phyloP scores from a whole-genome alignment of 2,888 invertebrate genomes.

The Onthophagus sagittarius region DNA sequence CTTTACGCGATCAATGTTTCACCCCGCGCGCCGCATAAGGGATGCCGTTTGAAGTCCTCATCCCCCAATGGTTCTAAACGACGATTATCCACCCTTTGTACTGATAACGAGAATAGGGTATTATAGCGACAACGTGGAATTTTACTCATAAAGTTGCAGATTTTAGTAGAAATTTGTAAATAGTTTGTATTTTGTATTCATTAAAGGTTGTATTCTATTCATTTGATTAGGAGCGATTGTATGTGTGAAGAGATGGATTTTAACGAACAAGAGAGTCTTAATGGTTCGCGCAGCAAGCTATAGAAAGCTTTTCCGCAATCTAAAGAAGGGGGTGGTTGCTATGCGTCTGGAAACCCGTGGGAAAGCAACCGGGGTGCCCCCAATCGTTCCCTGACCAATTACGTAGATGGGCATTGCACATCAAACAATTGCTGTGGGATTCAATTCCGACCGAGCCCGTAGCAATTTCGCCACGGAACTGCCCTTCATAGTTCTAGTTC shows the following conservation, averaged over 20 bases:
- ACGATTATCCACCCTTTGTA: not conserved
- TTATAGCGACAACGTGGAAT: too few species aligned
- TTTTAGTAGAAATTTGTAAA: too few species aligned
- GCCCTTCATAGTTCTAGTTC: not conserved
- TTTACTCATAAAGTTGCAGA: too few species aligned
- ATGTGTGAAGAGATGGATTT: not conserved
- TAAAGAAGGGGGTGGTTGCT: not conserved
- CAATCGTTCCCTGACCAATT: slow-evolving; percentile 18
- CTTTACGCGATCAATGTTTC: slow-evolving; percentile 8
- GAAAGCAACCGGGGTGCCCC: not conserved
- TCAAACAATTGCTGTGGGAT: slow-evolving; percentile 22
- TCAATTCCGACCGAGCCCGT: slow-evolving; percentile 2
- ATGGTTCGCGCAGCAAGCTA: not conserved
- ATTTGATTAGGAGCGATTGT: not conserved
- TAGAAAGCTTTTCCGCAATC: not conserved
- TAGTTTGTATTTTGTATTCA: too few species aligned
- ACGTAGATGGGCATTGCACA: slow-evolving; percentile 19
- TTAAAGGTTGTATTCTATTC: not conserved
- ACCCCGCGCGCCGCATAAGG: not conserved
- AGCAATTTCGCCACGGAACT: slow-evolving; percentile 4
- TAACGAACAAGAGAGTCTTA: not conserved
- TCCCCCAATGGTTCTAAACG: not conserved
- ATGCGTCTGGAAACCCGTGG: not conserved
- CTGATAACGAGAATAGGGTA: not conserved
- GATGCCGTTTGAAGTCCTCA: not conserved